Percentiles rank a stretch among this genome's conserved stretches.
These are phyloP conservation scores for Papilio dardanus DNA, from an alignment of 1,140 invertebrate species.

Conservation along the genomic window DNA sequence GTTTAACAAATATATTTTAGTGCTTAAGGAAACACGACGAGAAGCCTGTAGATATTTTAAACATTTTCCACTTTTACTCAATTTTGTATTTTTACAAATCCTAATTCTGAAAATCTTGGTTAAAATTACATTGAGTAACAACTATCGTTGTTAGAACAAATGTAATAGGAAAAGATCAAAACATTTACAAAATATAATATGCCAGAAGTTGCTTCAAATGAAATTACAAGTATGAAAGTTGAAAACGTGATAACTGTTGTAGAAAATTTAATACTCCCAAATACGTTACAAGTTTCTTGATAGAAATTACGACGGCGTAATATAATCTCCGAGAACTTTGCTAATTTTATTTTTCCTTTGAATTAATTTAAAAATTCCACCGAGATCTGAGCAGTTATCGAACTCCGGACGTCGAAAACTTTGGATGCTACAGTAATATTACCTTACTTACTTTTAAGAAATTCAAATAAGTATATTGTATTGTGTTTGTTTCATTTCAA, in stretches of 20 bases:
- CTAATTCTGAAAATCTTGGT: background rate
- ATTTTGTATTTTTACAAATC: too few relatives aligned
- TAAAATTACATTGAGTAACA: too few relatives aligned
- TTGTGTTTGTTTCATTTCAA: constrained; percentile 3
- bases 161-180: background rate
- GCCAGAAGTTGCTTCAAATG: background rate
- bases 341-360: constrained; percentile 77
- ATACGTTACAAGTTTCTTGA: constrained; percentile 66
- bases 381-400: constrained; percentile 71
- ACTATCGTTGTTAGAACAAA: background rate
- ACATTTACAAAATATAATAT: background rate
- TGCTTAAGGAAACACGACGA: too few relatives aligned
- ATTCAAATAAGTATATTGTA: constrained; percentile 49
- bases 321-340: constrained; percentile 70
- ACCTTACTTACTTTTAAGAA: constrained; percentile 62
- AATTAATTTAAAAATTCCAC: constrained; percentile 79
- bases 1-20: too few relatives aligned
- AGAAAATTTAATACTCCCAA: constrained; percentile 39
- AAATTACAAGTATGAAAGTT: constrained; percentile 17
- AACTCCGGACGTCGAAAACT: constrained; percentile 70
- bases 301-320: constrained; percentile 73
- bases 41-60: too few relatives aligned
- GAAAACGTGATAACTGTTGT: constrained; percentile 34
- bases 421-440: constrained; percentile 72
- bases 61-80: too few relatives aligned